A percentile compares a stretch with the other conserved stretches of the same genome.
phyloP scores from a whole-genome alignment of 2,888 invertebrate genomes.

The Craniophora ligustri region DNA sequence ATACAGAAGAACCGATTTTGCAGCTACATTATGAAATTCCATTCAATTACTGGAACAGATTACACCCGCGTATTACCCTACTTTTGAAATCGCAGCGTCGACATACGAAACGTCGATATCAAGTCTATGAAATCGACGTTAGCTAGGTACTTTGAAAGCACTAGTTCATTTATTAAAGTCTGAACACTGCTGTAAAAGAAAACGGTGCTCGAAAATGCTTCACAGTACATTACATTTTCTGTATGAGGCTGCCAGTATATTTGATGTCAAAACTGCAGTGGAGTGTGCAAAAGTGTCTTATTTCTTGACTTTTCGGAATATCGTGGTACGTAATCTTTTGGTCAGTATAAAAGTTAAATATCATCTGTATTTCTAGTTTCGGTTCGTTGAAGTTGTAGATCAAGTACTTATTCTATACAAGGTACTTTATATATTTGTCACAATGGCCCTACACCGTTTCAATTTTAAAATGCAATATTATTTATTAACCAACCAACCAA shows the following conservation, averaged over 20 bases:
- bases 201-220: conserved; percentile 1
- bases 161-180: conserved; percentile 42
- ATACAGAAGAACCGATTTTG: conserved; percentile 23
- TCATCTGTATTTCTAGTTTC: conserved; percentile 15
- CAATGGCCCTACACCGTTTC: neutral
- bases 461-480: conserved; percentile 7
- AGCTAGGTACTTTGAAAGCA: conserved; percentile 35
- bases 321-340: neutral
- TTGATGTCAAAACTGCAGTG: conserved; percentile 11
- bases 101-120: conserved; percentile 34
- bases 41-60: conserved; percentile 49
- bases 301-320: neutral
- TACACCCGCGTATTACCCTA: conserved; percentile 41
- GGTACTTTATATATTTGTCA: conserved; percentile 2
- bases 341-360: conserved; percentile 9
- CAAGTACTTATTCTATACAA: conserved; percentile 12
- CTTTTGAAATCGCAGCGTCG: conserved; percentile 41
- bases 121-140: conserved; percentile 39
- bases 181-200: conserved; percentile 11
- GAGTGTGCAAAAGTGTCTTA: neutral
- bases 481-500: too few species aligned
- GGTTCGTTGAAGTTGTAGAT: conserved; percentile 19
- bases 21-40: conserved; percentile 46
- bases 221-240: conserved; percentile 23
- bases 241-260: conserved; percentile 4